phyloP scores from a whole-genome alignment of 2,888 invertebrate genomes.

The Euproctis similis region DNA sequence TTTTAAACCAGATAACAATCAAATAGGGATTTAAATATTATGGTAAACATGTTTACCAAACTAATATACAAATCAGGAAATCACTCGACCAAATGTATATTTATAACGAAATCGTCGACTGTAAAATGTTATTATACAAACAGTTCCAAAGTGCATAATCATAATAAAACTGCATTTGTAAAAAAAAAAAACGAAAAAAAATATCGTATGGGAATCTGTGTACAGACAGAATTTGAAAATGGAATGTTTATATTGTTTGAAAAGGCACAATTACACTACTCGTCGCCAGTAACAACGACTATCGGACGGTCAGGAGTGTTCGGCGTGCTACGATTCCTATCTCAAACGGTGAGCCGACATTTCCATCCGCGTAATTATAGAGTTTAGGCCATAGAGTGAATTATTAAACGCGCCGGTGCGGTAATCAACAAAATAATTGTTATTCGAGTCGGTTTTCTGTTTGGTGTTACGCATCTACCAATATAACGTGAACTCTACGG shows the following conservation, averaged over 20 bases:
- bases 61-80: neutral
- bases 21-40: neutral
- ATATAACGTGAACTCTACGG: neutral
- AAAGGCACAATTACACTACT: conserved; percentile 47
- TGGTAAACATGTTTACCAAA: neutral
- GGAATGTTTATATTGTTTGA: conserved; percentile 55
- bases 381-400: conserved; percentile 70
- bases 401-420: conserved; percentile 64
- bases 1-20: no score
- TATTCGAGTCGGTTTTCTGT: conserved; percentile 52
- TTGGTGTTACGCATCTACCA: conserved; percentile 27
- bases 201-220: conserved; percentile 17
- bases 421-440: conserved; percentile 71
- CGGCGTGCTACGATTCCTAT: conserved; percentile 62
- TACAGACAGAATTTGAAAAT: conserved; percentile 38
- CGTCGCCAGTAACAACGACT: conserved; percentile 29
- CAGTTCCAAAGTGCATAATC: conserved; percentile 5
- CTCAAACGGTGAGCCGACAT: conserved; percentile 69
- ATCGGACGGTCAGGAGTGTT: no score
- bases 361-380: conserved; percentile 70
- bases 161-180: conserved; percentile 5
- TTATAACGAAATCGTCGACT: conserved; percentile 3
- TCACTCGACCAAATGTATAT: conserved; percentile 5
- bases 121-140: conserved; percentile 6
- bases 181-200: no score